These are phyloP conservation scores for Anabacerthia variegaticeps DNA, from an alignment of 2,797 vertebrate species.

Conservation along the genomic window DNA sequence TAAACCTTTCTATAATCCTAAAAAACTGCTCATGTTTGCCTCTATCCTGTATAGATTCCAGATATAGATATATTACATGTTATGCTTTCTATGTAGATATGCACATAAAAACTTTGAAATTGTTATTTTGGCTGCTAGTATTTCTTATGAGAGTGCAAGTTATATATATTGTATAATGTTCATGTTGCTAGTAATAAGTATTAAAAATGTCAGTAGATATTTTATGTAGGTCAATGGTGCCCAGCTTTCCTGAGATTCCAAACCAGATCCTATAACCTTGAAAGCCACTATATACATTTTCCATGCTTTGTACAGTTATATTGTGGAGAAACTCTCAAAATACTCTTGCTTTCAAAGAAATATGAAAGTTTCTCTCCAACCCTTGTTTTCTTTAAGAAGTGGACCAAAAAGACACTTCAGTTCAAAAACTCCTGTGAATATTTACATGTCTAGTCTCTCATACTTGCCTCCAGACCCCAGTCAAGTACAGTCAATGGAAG, in stretches of 20 bases:
- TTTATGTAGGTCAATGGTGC: neutral
- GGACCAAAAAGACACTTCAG: neutral
- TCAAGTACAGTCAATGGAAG: neutral
- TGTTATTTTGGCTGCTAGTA: neutral
- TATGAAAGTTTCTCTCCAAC: neutral
- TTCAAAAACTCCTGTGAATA: neutral
- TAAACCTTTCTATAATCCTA: neutral
- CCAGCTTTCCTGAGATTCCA: neutral
- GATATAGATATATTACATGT: fast-evolving
- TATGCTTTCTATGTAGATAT: neutral
- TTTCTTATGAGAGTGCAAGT: neutral
- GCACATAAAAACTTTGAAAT: neutral
- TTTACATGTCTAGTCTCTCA: neutral
- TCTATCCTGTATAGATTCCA: neutral
- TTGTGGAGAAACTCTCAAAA: neutral
- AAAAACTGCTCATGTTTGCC: neutral
- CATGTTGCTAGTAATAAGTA: neutral
- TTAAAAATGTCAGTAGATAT: neutral
- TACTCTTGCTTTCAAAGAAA: neutral
- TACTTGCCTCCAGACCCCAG: neutral
- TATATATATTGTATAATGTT: neutral
- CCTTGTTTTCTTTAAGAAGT: neutral
- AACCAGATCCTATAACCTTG: neutral
- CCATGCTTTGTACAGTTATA: neutral
- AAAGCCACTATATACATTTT: neutral